Evolutionary conservation across 2,888 invertebrate genomes (phyloP).

Genomic region (Meteorus cinctellus): DNA sequence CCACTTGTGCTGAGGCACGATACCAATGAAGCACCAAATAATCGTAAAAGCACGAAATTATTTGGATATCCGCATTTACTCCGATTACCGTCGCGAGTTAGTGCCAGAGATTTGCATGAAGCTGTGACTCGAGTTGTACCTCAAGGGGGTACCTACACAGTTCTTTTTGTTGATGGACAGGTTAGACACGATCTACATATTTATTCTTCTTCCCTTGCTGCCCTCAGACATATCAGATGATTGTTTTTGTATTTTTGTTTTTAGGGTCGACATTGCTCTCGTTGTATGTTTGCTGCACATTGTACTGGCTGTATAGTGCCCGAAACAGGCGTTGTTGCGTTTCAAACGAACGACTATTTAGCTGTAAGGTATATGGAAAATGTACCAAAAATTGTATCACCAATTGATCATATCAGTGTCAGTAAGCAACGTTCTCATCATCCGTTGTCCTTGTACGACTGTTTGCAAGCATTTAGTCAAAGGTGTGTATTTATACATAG

Average conservation of each 20-base stretch:
- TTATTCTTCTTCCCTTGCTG: slow-evolving; percentile 2
- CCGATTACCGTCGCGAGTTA: slow-evolving; percentile 75
- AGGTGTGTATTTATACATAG: slow-evolving; percentile 67
- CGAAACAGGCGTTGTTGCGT: slow-evolving; percentile 72
- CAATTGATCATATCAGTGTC: slow-evolving; percentile 74
- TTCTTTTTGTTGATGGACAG: slow-evolving; percentile 77
- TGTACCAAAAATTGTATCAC: slow-evolving; percentile 68
- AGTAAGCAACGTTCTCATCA: slow-evolving; percentile 73
- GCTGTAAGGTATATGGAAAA: slow-evolving; percentile 73
- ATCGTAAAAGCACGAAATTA: slow-evolving; percentile 71
- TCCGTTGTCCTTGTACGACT: slow-evolving; percentile 77
- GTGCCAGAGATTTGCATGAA: slow-evolving; percentile 74
- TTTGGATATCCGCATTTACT: slow-evolving; percentile 77
- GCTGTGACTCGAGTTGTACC: slow-evolving; percentile 74
- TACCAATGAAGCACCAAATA: slow-evolving; percentile 73
- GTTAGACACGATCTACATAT: slow-evolving; percentile 62
- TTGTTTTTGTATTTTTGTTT: slow-evolving; percentile 36
- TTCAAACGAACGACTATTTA: slow-evolving; percentile 77
- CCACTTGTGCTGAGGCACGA: slow-evolving; percentile 76
- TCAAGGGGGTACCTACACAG: slow-evolving; percentile 72
- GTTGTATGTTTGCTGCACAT: slow-evolving; percentile 76
- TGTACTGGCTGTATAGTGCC: slow-evolving; percentile 77
- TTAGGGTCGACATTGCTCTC: slow-evolving; percentile 77
- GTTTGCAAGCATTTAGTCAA: slow-evolving; percentile 79
- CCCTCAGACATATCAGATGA: slow-evolving; percentile 6